Percentiles rank a stretch among this genome's conserved stretches.
Conservation (phyloP, 2,797 vertebrate species). For the Mus minutoides region DNA sequence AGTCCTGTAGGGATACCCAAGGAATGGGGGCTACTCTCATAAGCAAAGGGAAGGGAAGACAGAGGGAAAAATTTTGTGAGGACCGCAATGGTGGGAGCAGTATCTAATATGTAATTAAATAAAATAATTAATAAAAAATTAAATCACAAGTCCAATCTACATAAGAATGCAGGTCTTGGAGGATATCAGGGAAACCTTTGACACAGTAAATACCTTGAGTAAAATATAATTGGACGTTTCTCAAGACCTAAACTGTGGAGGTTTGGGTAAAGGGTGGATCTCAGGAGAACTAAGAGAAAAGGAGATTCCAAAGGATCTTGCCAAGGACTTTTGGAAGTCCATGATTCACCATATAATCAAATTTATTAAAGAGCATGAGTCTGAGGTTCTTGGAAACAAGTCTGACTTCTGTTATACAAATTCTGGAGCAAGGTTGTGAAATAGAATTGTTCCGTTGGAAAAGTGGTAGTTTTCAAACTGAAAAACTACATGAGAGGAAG, state of each 20-base stretch:
- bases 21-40: neutral
- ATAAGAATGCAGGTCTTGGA: neutral
- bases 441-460: neutral
- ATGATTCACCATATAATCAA: neutral
- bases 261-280: neutral
- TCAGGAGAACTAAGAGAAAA: neutral
- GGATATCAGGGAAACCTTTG: neutral
- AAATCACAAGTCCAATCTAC: neutral
- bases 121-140: neutral
- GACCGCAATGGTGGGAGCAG: neutral
- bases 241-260: neutral
- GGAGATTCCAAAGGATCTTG: neutral
- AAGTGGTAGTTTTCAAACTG: neutral
- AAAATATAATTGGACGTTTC: neutral
- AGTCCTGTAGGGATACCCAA: neutral
- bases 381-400: neutral
- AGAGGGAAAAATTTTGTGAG: neutral
- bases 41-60: neutral
- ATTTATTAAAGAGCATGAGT: neutral
- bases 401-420: neutral
- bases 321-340: neutral
- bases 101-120: neutral
- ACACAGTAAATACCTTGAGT: neutral
- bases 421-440: neutral
- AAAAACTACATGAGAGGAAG: neutral